These are phyloP conservation scores for Sthenelais limicola DNA, from an alignment of 2,888 invertebrate species.

Conservation along the genomic window DNA sequence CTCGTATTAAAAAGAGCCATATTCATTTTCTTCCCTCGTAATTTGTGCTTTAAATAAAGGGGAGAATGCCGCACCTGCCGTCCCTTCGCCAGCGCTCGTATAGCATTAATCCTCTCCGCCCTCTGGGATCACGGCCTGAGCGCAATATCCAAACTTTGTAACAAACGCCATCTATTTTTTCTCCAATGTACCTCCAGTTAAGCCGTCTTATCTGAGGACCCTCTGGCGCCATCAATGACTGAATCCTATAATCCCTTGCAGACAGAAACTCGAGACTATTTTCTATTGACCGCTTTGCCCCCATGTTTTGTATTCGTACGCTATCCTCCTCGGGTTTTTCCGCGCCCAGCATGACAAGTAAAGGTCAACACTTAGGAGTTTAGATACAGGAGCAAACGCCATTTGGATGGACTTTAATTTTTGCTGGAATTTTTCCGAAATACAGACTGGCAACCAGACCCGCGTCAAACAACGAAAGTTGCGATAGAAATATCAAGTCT, in stretches of 20 bases:
- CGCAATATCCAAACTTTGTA: slow-evolving; percentile 33
- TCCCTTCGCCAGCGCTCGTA: neutral
- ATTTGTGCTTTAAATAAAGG: no score
- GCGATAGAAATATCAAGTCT: no score
- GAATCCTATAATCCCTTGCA: slow-evolving; percentile 1
- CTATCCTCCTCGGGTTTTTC: neutral
- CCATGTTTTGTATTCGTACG: slow-evolving; percentile 35
- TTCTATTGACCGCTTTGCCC: slow-evolving; percentile 6
- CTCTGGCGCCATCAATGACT: slow-evolving; percentile 25
- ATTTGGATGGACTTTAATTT: neutral
- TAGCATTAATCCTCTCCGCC: neutral
- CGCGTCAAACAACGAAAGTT: no score
- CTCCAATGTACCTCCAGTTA: no score
- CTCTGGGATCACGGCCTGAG: neutral
- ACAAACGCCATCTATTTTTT: slow-evolving; percentile 15
- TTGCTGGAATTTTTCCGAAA: no score
- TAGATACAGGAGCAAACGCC: slow-evolving; percentile 37
- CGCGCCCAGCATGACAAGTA: neutral
- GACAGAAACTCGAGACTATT: slow-evolving; percentile 20
- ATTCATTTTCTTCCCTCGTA: no score
- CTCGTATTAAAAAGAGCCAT: no score
- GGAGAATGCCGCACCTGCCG: slow-evolving; percentile 16
- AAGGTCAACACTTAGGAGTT: slow-evolving; percentile 27
- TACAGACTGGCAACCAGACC: no score
- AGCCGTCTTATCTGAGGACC: slow-evolving; percentile 1